phyloP scores from a whole-genome alignment of 2,797 vertebrate species.

The Bryconaethiops microstoma region DNA sequence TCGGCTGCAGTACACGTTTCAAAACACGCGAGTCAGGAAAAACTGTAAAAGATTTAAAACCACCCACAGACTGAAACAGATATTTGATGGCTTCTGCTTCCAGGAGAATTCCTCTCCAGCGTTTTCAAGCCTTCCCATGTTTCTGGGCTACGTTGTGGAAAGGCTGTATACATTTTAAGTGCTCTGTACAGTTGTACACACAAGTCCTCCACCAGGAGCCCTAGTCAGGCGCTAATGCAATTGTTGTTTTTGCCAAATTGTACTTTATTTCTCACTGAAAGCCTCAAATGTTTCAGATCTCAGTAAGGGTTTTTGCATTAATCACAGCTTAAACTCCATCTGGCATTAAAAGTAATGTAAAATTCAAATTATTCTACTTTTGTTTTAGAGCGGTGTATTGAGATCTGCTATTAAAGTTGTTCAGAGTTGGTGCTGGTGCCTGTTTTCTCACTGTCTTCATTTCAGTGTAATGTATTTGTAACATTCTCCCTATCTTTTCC shows the following conservation, averaged over 20 bases:
- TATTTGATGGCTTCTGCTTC: constrained; percentile 1
- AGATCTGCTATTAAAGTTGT: too few relatives aligned
- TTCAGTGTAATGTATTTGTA: too few relatives aligned
- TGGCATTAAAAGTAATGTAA: too few relatives aligned
- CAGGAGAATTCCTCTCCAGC: neutral
- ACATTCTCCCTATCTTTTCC: too few relatives aligned
- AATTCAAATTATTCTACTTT: too few relatives aligned
- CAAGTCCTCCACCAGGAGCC: neutral
- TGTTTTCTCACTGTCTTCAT: too few relatives aligned
- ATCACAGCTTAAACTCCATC: too few relatives aligned
- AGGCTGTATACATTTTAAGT: neutral
- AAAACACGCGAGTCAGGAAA: neutral
- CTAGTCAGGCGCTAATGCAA: neutral
- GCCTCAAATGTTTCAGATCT: too few relatives aligned
- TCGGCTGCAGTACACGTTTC: neutral
- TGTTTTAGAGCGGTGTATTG: too few relatives aligned
- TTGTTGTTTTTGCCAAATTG: neutral
- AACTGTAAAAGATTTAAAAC: neutral
- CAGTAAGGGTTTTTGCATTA: too few relatives aligned
- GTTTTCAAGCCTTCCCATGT: neutral
- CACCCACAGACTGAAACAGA: neutral
- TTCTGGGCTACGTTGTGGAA: neutral
- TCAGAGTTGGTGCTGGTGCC: too few relatives aligned
- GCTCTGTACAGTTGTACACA: neutral
- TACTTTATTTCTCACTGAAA: too few relatives aligned